Evolutionary conservation across 2,888 invertebrate genomes (phyloP), one percentile per base, ranked within the genome.

Genomic region (Cephus rjabovi): DNA sequence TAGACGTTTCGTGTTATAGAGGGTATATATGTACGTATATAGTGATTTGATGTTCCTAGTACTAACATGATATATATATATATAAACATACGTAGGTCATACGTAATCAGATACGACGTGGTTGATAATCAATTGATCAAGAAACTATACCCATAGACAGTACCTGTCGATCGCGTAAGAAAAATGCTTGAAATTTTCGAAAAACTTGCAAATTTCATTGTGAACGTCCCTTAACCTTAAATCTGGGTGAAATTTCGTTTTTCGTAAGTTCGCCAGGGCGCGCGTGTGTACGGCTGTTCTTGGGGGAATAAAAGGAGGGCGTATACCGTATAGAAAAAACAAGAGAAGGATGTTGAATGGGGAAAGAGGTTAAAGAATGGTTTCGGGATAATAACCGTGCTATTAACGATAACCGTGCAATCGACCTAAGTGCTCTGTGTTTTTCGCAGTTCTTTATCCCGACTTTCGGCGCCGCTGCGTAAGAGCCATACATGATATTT

Each of bases 381-480:
- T 75, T 37, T 69, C 31, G 76, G 77, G 80, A 81, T 80, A 81
- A 81, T 78, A 76, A 73, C 75, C 40, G 69, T 78, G 73, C 75
- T 76, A 81, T 81, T 80, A 80, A 31, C 56, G 68, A 75, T 56
- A 76, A 12, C 75, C 76, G 81, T 75, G 76, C 79, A 78, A 80
- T 82, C 81, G 81, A 82, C 69, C 75, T 76, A 76, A 82, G 77
- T 80, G 81, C 82, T 78, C 78, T 79, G 81, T 81, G 76, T 74
- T 76, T 69, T 71, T 71, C 71, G 71, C 71, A 71, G 71, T 71
- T 71, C 34, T 71, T 71, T 71, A 34, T 33, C 71, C 71, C 12
- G 31, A 30, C 31, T 34, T 71, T 71, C 34, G 23, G 71, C 71
- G 31, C 11, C 71, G 71, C 56, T 56, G 56, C 56, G 56, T 56